A percentile compares a stretch with the other conserved stretches of the same genome.
Evolutionary conservation across 2,113 vertebrate species (phyloP).

Genomic region (Heterocephalus glaber): DNA sequence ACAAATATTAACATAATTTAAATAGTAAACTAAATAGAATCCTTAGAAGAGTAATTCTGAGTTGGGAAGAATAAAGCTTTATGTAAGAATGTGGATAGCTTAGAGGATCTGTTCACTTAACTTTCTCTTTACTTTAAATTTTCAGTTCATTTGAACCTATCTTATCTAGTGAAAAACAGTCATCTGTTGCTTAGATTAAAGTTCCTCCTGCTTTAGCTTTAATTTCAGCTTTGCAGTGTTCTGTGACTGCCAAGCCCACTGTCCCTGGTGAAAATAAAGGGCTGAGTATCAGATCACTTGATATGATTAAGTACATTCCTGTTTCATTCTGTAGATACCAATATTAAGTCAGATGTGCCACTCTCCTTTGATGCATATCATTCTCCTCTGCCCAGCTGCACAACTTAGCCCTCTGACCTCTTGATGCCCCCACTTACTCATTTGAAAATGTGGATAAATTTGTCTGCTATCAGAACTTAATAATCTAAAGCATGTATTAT

Average conservation of each 20-base stretch:
- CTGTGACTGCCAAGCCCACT: not conserved
- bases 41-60: not conserved
- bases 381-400: not conserved
- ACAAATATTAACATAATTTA: not conserved
- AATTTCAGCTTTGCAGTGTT: not conserved
- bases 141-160: not conserved
- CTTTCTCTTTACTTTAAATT: not conserved
- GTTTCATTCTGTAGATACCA: slow-evolving; percentile 57
- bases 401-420: not conserved
- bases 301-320: slow-evolving; percentile 34
- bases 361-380: not conserved
- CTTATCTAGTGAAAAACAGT: not conserved
- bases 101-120: not conserved
- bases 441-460: not conserved
- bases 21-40: not conserved
- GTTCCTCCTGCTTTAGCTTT: not conserved
- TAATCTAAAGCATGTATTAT: not conserved
- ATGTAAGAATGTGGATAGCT: not conserved
- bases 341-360: not conserved
- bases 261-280: not conserved
- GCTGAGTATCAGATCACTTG: not conserved
- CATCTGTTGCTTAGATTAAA: not conserved
- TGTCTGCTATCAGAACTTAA: not conserved
- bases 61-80: not conserved
- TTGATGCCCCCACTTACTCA: not conserved